Percentiles rank a stretch among this genome's conserved stretches.
Conservation (phyloP, 1,140 invertebrate species). For the Aphidius ervi region DNA sequence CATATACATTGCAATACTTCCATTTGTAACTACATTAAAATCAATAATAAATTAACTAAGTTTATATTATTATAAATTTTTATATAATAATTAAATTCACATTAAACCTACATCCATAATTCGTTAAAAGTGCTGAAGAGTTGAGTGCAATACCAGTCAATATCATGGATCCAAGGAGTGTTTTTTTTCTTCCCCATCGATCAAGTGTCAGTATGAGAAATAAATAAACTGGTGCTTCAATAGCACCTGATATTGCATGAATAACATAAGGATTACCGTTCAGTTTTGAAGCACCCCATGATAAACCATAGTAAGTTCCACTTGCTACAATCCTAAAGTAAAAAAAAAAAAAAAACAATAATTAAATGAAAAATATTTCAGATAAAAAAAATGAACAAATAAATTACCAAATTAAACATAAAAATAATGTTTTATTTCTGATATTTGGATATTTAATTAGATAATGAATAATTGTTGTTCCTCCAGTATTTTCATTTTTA, state of each 20-base stretch:
- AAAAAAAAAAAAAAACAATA: conserved; percentile 11
- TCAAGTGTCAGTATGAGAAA: conserved; percentile 69
- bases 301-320: conserved; percentile 77
- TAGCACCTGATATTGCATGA: conserved; percentile 71
- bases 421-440: conserved; percentile 64
- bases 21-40: conserved; percentile 33
- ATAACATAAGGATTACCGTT: conserved; percentile 71
- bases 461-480: conserved; percentile 59
- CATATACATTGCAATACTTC: conserved; percentile 60
- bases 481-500: conserved; percentile 47
- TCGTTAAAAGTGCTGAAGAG: conserved; percentile 58
- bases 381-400: background rate
- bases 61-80: too few relatives aligned
- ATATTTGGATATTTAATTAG: conserved; percentile 69
- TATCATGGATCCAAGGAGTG: conserved; percentile 68
- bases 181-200: conserved; percentile 66
- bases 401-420: conserved; percentile 74
- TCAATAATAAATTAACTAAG: too few relatives aligned
- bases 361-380: conserved; percentile 7
- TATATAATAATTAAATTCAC: background rate
- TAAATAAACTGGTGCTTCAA: conserved; percentile 73
- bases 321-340: conserved; percentile 69
- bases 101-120: conserved; percentile 40
- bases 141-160: conserved; percentile 62
- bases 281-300: conserved; percentile 72